Conservation (phyloP, 2,797 vertebrate genomes). For the Holocentrus rufus region DNA sequence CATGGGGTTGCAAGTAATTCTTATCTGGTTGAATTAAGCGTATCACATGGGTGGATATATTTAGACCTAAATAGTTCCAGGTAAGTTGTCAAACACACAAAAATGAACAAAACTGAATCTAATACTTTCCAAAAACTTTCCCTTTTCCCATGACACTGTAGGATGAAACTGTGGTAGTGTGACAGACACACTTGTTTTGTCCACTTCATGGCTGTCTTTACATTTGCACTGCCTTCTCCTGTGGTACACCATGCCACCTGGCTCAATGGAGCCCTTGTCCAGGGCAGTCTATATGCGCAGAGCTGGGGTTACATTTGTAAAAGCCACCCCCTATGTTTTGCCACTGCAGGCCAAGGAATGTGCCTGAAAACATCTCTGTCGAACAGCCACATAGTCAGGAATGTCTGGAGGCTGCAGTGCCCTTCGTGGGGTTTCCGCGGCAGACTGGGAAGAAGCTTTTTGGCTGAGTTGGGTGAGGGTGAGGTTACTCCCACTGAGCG, state of each 20-base stretch:
- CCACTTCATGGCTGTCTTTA: conserved; percentile 16
- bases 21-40: neutral
- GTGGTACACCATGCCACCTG: neutral
- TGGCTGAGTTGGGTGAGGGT: conserved; percentile 46
- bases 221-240: conserved; percentile 24
- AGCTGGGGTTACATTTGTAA: conserved; percentile 65
- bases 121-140: neutral
- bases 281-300: conserved; percentile 19
- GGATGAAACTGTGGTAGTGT: neutral
- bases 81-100: neutral
- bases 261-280: conserved; percentile 72
- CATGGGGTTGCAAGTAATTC: conserved; percentile 4
- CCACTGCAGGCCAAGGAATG: conserved; percentile 68
- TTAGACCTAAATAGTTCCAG: neutral
- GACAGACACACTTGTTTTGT: conserved; percentile 10
- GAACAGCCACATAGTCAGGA: conserved; percentile 55
- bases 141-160: too few relatives aligned
- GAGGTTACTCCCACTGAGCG: conserved; percentile 56
- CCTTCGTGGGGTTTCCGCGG: conserved; percentile 65
- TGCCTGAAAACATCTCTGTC: conserved; percentile 49
- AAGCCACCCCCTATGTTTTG: conserved; percentile 62
- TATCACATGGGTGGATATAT: neutral
- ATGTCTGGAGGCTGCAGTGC: conserved; percentile 66
- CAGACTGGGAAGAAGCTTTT: conserved; percentile 59
- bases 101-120: neutral